Conservation (phyloP, 35 echinoderm and acorn worm genomes). For the Strongylocentrotus purpuratus region DNA sequence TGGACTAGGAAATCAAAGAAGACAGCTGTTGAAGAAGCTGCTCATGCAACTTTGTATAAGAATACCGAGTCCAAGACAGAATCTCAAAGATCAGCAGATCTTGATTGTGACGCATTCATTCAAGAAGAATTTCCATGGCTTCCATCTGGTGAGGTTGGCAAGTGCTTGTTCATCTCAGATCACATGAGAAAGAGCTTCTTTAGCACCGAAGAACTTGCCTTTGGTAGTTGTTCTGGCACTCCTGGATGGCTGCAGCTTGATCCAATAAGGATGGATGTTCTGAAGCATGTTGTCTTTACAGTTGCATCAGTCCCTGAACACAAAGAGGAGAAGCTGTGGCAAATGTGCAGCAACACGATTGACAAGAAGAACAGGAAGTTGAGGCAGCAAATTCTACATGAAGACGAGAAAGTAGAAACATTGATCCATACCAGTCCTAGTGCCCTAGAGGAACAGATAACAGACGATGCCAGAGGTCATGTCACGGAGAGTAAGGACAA, state of each 20-base stretch:
- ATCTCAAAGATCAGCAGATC: not conserved
- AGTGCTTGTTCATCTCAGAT: not conserved
- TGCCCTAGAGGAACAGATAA: not conserved
- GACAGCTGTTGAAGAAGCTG: not conserved
- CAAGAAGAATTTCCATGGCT: constrained; percentile 16
- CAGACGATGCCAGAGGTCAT: not conserved
- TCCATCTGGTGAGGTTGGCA: not conserved
- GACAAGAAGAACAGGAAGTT: not conserved
- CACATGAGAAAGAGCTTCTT: not conserved
- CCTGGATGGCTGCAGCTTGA: not conserved
- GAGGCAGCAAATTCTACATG: not conserved
- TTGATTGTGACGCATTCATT: not conserved
- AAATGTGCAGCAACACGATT: not conserved
- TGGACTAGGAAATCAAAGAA: constrained; percentile 9
- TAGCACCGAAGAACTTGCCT: not conserved
- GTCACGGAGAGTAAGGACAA: not conserved
- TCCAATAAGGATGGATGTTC: not conserved
- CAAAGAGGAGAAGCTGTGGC: not conserved
- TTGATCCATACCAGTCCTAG: not conserved
- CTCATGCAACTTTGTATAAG: not conserved
- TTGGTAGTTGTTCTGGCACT: not conserved
- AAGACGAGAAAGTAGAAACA: not conserved
- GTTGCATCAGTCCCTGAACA: not conserved
- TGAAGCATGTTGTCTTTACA: constrained; percentile 3
- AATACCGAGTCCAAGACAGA: not conserved